A percentile compares a stretch with the other conserved stretches of the same genome.
Conservation (phyloP, 2,113 vertebrate species). For the Eurystomus gularis region DNA sequence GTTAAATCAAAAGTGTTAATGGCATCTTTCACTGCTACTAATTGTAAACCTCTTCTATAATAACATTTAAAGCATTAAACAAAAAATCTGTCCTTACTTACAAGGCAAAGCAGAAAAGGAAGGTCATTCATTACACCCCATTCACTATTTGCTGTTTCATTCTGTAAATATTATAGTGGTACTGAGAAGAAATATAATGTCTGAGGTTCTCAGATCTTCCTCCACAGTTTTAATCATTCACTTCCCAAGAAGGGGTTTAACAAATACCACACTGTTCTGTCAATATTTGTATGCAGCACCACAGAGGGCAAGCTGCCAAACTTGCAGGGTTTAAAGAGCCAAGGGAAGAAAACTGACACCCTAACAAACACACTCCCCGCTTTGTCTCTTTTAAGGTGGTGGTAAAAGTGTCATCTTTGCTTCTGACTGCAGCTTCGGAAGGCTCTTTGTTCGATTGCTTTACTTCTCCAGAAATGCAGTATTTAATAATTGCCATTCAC, state of each 20-base stretch:
- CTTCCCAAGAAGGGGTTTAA: conserved; percentile 73
- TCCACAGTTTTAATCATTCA: conserved; percentile 73
- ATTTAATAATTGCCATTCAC: conserved; percentile 11
- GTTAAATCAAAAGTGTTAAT: conserved; percentile 45
- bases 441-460: conserved; percentile 37
- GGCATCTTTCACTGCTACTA: conserved; percentile 24
- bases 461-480: conserved; percentile 9
- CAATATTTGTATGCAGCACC: conserved; percentile 84
- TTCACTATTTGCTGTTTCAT: conserved; percentile 71
- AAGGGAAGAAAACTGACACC: conserved; percentile 78
- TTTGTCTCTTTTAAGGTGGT: conserved; percentile 74
- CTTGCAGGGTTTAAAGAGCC: conserved; percentile 71
- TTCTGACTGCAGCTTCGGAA: conserved; percentile 42
- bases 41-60: conserved; percentile 19
- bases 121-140: conserved; percentile 69
- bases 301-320: conserved; percentile 77
- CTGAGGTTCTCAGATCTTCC: conserved; percentile 75
- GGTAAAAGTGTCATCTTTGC: conserved; percentile 74
- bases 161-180: conserved; percentile 66
- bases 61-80: conserved; percentile 46
- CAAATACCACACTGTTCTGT: conserved; percentile 81
- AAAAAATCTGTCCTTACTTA: conserved; percentile 76
- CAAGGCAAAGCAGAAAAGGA: conserved; percentile 71
- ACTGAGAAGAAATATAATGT: conserved; percentile 65
- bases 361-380: conserved; percentile 69